phyloP scores from a whole-genome alignment of 2,797 vertebrate species.

The Hapalemur alaotrensis region DNA sequence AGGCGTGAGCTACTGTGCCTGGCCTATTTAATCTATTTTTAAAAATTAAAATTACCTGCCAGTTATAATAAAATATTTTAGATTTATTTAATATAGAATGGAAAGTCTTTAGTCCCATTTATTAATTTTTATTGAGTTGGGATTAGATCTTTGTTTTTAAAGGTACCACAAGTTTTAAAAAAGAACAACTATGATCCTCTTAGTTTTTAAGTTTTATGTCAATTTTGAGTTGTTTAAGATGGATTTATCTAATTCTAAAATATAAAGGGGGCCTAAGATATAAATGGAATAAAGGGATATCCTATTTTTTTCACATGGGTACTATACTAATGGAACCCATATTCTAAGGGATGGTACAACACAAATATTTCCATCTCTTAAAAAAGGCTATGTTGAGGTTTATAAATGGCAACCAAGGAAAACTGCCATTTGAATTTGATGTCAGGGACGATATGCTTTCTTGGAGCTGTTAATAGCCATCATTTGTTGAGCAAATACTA shows the following conservation, averaged over 20 bases:
- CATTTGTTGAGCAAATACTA: neutral
- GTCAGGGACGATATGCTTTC: neutral
- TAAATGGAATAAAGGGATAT: neutral
- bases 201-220: slow-evolving; percentile 4
- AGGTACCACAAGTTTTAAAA: neutral
- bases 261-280: neutral
- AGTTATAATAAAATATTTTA: slow-evolving; percentile 59
- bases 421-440: neutral
- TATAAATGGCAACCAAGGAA: neutral
- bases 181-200: neutral
- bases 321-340: neutral
- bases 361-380: neutral
- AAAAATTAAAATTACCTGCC: slow-evolving; percentile 47
- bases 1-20: too few relatives aligned
- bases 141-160: slow-evolving; percentile 50
- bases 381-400: neutral
- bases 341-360: neutral
- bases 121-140: slow-evolving; percentile 52
- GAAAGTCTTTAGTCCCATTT: slow-evolving; percentile 39
- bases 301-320: neutral
- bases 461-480: neutral
- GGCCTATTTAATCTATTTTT: slow-evolving; percentile 25
- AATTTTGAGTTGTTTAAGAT: slow-evolving; percentile 2
- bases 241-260: slow-evolving; percentile 15
- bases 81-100: slow-evolving; percentile 46